Base-by-base conservation (phyloP, 2,113 vertebrate genomes). In the Hippocampus mohnikei region DNA sequence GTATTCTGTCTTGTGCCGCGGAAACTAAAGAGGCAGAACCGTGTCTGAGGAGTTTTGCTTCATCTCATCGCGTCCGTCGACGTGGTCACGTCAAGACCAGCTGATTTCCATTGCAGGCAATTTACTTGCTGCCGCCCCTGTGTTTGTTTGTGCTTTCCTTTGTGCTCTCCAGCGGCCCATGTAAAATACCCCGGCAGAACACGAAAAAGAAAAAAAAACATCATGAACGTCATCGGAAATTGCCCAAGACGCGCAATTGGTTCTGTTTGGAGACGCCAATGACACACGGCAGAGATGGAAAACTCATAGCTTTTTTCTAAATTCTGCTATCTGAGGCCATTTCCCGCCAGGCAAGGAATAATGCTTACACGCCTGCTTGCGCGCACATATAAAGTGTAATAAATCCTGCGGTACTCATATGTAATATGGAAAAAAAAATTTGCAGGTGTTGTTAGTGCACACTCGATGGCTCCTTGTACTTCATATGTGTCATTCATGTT, bases 21-120 rank as follows among this genome's bases (percentile, higher is more conserved):
- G 68, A 77, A 68, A 68, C 69, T 73, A 82, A 84, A 88, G 75
- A 81, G 63, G 79, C 84, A 79, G 73, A 83, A 83, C 73, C 71
- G 71, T 66, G 66, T 80, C 77, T 74, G 71, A 65, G 73, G 77
- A 81, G 81, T 75, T 78, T 85, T 79, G 75, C 69, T 82, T 85
- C 74, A 82, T 84, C 81, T 81, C 78, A 77, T 87, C 73, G 56
- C 78, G 79, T 83, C 81, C 69, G 76, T 55, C 66, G 60, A 46
- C 86, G 82, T 82, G 79, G 76, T 79, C 83, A 81, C 85, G 79
- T 87, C 84, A 84, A 85, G 81, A 76, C 86, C 83, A 76, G 83
- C 86, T 84, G 86, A 89, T 88, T 88, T 85, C 79, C 75, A 81
- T 89, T 90, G 82, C 79, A 83, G 73, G 75, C 73, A 81, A 80